Base-by-base conservation (phyloP, 2,888 invertebrate genomes). In the Boloria euphrosyne region DNA sequence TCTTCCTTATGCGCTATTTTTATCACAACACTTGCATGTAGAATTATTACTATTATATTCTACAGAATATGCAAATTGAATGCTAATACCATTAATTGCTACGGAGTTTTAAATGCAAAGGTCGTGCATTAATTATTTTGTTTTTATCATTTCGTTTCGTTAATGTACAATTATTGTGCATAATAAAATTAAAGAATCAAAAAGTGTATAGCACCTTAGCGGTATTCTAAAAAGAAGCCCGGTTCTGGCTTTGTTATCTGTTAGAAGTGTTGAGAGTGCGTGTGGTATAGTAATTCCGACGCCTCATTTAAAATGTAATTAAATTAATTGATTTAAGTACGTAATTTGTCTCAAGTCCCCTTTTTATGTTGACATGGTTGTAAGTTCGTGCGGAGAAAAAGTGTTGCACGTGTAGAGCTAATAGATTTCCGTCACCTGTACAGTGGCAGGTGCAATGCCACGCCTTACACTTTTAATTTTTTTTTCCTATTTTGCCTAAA, bases 341-440 rank as follows among this genome's bases (percentile, higher is more conserved):
- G 22, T 13, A 27, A 57, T 57, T 49, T 38, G 50, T 59, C 38
- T 59, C 31, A 14, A 16, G 38, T 47, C 52, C 52, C 58, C 52
- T 53, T 27, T 38, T 55, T 18, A 49, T 27, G 22, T 46, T 52
- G 18, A 44, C 51, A 59, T 59, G 47, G 31, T 59, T 49, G 27
- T 49, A 47, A 22, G 22, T 53, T 46, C 57, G 31, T 44, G 14
- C 3, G 16, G 43, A 27, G 57, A 58, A 67, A 67, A 61, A 67
- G 65, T 63, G 51, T 31, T 46, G 49, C 49, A 64, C 69, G 70
- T 68, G 64, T 79, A 79, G 81, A 80, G 83, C 78, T 83, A 83
- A 84, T 86, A 84, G 80, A 80, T 82, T 82, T 87, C 86, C 85
- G 83, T 81, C 89, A 89, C 87, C 88, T 88, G 87, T 85, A 77